Evolutionary conservation across 2,113 vertebrate genomes (phyloP), one percentile per base, ranked within the genome.

Genomic region (Pseudopodoces humilis): DNA sequence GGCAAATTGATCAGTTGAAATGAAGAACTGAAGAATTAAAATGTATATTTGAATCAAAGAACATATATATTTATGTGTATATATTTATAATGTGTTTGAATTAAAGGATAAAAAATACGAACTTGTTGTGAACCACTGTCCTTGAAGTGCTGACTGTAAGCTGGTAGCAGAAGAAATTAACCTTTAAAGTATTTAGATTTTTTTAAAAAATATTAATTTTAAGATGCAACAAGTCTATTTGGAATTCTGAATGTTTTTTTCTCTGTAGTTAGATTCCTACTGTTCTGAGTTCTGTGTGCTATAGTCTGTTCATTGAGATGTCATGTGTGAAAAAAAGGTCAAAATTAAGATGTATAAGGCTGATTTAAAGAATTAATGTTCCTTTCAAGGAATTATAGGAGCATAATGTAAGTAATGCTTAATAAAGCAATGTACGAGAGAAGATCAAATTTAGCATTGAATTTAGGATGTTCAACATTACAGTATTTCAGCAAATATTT

Each of bases 261-360:
- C 64, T 77, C 35, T 76, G 56, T 49, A 43, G 33, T 52, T 74
- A 50, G 52, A 79, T 96, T 92, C 37, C 41, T 76, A 19, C 46
- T 80, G 24, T 71, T 91, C 31, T 0, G 2, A 83, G 49, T 71
- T 97, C 56, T 80, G 6, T 88, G 18, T 82, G 72, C 62, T 83
- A 20, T 96, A 49, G 47, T 94, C 80, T 58, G 2, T 56, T 91
- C 70, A 50, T 87, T 87, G 75, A 96, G 83, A 86, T 91, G 81
- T 80, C 72, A 46, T 16, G 30, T 83, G 35, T 50, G 62, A 87
- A 49, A 60, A 65, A 81, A 94, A 90, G 52, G 59, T 94, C 59
- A 84, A 93, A 94, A 92, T 81, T 78, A 70, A 88, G 70, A 75
- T 60, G 83, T 85, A 15, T 60, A 84, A 86, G 39, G 53, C 75